Percentiles rank a stretch among this genome's conserved stretches.
These are phyloP conservation scores for Drosophila bipectinata DNA, from an alignment of 1,140 invertebrate genomes.

Conservation along the genomic window DNA sequence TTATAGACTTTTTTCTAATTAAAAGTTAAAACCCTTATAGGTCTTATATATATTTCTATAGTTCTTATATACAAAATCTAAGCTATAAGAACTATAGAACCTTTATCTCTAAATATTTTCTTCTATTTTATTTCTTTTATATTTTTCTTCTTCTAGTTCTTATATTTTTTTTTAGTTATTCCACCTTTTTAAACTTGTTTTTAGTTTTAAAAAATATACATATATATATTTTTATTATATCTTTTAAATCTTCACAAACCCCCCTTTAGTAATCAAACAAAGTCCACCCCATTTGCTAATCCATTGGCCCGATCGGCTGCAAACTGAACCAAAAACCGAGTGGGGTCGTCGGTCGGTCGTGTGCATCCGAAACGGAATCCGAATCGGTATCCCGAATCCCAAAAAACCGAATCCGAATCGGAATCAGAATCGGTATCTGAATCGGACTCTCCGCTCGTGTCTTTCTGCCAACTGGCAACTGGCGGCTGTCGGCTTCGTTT, in stretches of 20 bases:
- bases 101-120: no score
- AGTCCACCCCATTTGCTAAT: constrained; percentile 32
- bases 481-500: constrained; percentile 59
- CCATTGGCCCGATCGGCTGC: constrained; percentile 44
- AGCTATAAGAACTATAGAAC: no score
- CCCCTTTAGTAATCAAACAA: background rate
- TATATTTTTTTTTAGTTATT: no score
- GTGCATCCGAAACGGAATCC: constrained; percentile 29
- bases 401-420: constrained; percentile 6
- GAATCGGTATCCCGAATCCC: constrained; percentile 34
- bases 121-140: no score
- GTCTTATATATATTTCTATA: no score
- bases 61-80: no score
- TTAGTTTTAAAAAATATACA: no score
- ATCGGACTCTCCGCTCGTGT: constrained; percentile 40
- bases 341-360: constrained; percentile 34
- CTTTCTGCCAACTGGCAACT: constrained; percentile 29
- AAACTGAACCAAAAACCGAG: constrained; percentile 41
- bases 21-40: background rate
- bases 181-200: no score
- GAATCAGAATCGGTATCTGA: constrained; percentile 31
- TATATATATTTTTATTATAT: no score
- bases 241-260: no score
- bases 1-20: background rate
- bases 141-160: no score